phyloP scores from a whole-genome alignment of 2,888 invertebrate genomes.

The Chironomus tentans region DNA sequence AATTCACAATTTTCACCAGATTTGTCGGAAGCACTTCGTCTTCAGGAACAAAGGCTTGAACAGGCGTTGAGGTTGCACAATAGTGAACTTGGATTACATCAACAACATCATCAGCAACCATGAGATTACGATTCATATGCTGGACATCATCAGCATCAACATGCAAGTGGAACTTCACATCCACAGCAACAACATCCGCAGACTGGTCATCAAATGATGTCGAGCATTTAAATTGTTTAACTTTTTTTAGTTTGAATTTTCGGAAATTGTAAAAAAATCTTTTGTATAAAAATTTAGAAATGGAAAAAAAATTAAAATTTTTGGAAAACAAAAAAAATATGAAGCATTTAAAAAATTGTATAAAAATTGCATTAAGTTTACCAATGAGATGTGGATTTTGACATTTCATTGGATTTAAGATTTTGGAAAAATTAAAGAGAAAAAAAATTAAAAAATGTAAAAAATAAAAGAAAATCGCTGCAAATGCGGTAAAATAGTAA shows the following conservation, averaged over 20 bases:
- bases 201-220: slow-evolving; percentile 2
- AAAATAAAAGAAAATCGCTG: too few relatives aligned
- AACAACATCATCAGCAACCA: slow-evolving; percentile 23
- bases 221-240: slow-evolving; percentile 24
- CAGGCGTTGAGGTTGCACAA: slow-evolving; percentile 69
- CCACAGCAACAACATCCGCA: neutral
- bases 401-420: too few relatives aligned
- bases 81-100: slow-evolving; percentile 18
- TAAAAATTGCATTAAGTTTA: too few relatives aligned
- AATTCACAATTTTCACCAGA: slow-evolving; percentile 54
- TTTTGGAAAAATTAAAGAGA: too few relatives aligned
- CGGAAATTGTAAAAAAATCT: neutral
- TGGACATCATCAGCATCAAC: slow-evolving; percentile 15
- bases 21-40: slow-evolving; percentile 58
- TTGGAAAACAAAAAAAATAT: too few relatives aligned
- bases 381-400: too few relatives aligned
- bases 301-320: too few relatives aligned
- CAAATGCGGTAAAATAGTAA: too few relatives aligned
- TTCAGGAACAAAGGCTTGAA: slow-evolving; percentile 71
- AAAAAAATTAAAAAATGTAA: too few relatives aligned
- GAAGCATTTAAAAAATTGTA: neutral
- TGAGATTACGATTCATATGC: slow-evolving; percentile 18
- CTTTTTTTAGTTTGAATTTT: neutral
- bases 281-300: neutral
- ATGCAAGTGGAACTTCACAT: neutral